Evolutionary conservation across 2,797 vertebrate species (phyloP), one percentile per base, ranked within the genome.

Genomic region (Austrolebias charrua): DNA sequence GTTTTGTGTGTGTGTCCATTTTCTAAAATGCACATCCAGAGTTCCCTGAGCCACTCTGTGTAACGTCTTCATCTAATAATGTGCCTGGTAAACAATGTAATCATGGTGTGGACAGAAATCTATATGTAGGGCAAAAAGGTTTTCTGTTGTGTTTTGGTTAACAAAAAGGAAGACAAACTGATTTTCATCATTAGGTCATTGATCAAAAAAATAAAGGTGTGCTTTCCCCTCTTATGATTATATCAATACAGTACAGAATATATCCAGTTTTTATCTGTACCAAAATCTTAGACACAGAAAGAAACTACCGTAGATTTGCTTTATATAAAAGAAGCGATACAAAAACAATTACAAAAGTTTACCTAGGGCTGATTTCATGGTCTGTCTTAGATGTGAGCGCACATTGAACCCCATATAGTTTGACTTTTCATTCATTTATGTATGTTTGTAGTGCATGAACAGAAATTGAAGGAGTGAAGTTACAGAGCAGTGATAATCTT

Each of bases 11-110:
- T 70, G 20, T 47, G 18, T 51, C 56, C 24, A 15, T 52, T 78
- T 76, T 76, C 78, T 86, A 65, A 71, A 80, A 61, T 58, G 63
- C 55, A 75, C 71, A 40, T 50, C 11, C 24, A 24, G 20, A 55
- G 57, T 75, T 59, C 61, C 46, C 68, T 1, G 45, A 79, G 79
- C 51, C 77, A 56, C 64, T 68, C 55, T 45, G 40, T 59, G 55
- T 57, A 43, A 59, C 59, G 65, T 78, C 61, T 61, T 51, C 31
- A 18, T 69, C 66, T 66, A 71, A 77, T 77, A 71, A 76, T 78
- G 72, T 81, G 60, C 46, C 5, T 4, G 52, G 66, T 69, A 66
- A 70, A 70, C 55, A 50, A 28, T 40, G 1, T 43, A 60, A 63
- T 60, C 57, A 69, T 14, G 56, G 63, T 69, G 71, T 67, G 35